Conservation (phyloP, 2,797 vertebrate genomes). For the Schizothorax lantsangensis region DNA sequence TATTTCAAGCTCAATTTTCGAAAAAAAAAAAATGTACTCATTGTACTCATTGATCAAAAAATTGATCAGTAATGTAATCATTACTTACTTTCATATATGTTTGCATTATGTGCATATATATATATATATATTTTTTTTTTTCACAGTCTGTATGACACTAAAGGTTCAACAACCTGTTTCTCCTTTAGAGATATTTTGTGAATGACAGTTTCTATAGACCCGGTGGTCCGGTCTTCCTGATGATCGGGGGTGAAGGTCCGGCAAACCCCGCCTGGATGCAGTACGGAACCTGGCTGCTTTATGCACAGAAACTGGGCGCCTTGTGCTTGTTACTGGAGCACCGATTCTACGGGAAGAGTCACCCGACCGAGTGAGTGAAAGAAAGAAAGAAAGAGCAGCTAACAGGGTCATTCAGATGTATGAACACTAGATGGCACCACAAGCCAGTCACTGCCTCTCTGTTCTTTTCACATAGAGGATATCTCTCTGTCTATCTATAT, state of each 20-base stretch:
- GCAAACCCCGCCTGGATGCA: slow-evolving; percentile 74
- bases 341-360: slow-evolving; percentile 80
- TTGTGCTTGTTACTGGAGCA: slow-evolving; percentile 76
- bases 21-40: no score
- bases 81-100: no score
- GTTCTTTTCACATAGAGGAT: not conserved
- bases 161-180: not conserved
- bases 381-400: slow-evolving; percentile 26
- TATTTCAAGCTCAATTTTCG: no score
- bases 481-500: not conserved
- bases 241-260: slow-evolving; percentile 75
- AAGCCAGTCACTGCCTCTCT: not conserved
- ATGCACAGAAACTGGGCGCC: slow-evolving; percentile 72
- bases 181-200: slow-evolving; percentile 75
- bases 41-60: no score
- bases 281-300: slow-evolving; percentile 71
- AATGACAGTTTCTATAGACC: slow-evolving; percentile 68
- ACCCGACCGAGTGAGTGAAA: slow-evolving; percentile 67
- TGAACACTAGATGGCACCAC: slow-evolving; percentile 65
- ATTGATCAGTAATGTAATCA: no score
- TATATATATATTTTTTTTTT: no score
- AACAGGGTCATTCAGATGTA: no score
- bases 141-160: not conserved
- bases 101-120: no score
- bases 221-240: slow-evolving; percentile 76